Percentiles rank a stretch among this genome's conserved stretches.
phyloP scores from a whole-genome alignment of 2,888 invertebrate species.

The Drosophila lacicola region DNA sequence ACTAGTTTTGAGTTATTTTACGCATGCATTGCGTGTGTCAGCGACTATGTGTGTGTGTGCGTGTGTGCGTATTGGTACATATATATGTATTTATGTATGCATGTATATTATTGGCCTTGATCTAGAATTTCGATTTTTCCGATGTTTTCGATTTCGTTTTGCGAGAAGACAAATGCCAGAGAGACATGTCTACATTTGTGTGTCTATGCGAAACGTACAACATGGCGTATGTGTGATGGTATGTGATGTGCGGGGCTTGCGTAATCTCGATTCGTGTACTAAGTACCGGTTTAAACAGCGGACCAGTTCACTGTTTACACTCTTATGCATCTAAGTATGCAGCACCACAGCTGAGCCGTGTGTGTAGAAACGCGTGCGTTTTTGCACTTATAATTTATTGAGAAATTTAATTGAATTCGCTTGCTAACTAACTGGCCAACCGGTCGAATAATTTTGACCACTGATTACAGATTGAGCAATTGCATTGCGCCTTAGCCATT shows the following conservation, averaged over 20 bases:
- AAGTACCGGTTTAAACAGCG: conserved; percentile 71
- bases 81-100: conserved; percentile 16
- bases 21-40: conserved; percentile 66
- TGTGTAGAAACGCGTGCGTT: conserved; percentile 50
- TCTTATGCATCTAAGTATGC: conserved; percentile 64
- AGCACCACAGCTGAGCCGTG: conserved; percentile 22
- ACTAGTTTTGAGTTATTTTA: conserved; percentile 51
- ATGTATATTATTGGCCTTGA: conserved; percentile 72
- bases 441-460: conserved; percentile 41
- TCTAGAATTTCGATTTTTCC: conserved; percentile 79
- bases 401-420: conserved; percentile 77
- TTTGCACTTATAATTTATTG: conserved; percentile 75
- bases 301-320: conserved; percentile 54
- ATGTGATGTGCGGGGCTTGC: conserved; percentile 60
- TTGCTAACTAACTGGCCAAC: conserved; percentile 39
- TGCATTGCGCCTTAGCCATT: conserved; percentile 12
- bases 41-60: conserved; percentile 21
- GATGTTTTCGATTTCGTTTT: conserved; percentile 70
- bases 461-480: conserved; percentile 66
- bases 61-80: conserved; percentile 43
- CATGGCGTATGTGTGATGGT: conserved; percentile 55
- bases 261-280: conserved; percentile 62
- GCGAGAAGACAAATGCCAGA: conserved; percentile 38
- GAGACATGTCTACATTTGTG: conserved; percentile 22
- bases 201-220: conserved; percentile 23